A percentile compares a stretch with the other conserved stretches of the same genome.
These are phyloP conservation scores for Leptopilina myrica DNA, from an alignment of 2,888 invertebrate genomes.

Conservation along the genomic window DNA sequence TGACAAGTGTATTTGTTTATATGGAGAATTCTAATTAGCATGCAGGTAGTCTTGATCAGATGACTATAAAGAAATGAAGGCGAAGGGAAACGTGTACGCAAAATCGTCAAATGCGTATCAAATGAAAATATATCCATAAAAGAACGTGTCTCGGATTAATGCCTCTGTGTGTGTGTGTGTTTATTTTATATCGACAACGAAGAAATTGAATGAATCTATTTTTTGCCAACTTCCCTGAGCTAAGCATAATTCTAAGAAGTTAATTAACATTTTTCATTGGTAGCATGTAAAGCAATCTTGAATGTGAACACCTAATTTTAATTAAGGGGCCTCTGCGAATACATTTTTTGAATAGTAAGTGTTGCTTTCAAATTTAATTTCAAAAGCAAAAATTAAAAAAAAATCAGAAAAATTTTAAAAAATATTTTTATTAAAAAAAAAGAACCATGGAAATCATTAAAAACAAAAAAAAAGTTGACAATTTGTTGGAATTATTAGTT, in stretches of 20 bases:
- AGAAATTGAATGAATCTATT: conserved; percentile 18
- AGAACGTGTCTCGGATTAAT: conserved; percentile 31
- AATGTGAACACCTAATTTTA: neutral
- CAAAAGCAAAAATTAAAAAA: too few relatives aligned
- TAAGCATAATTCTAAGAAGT: conserved; percentile 7
- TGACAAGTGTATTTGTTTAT: too few relatives aligned
- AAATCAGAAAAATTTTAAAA: too few relatives aligned
- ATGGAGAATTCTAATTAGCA: conserved; percentile 60
- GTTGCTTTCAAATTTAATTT: too few relatives aligned
- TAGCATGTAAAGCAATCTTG: neutral
- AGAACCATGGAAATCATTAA: too few relatives aligned
- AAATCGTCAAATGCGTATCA: conserved; percentile 66
- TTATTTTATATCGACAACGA: neutral
- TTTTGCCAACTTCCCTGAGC: neutral
- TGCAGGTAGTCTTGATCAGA: conserved; percentile 69
- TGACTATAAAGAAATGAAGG: conserved; percentile 56
- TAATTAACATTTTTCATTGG: conserved; percentile 18
- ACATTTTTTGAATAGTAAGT: too few relatives aligned
- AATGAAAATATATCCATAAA: conserved; percentile 59
- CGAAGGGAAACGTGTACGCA: conserved; percentile 53
- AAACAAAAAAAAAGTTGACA: too few relatives aligned
- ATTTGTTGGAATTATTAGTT: too few relatives aligned
- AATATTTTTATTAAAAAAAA: too few relatives aligned
- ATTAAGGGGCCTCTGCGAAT: neutral
- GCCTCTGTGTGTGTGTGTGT: neutral